Evolutionary conservation across 2,113 vertebrate species (phyloP).

Genomic region (Panurus biarmicus): DNA sequence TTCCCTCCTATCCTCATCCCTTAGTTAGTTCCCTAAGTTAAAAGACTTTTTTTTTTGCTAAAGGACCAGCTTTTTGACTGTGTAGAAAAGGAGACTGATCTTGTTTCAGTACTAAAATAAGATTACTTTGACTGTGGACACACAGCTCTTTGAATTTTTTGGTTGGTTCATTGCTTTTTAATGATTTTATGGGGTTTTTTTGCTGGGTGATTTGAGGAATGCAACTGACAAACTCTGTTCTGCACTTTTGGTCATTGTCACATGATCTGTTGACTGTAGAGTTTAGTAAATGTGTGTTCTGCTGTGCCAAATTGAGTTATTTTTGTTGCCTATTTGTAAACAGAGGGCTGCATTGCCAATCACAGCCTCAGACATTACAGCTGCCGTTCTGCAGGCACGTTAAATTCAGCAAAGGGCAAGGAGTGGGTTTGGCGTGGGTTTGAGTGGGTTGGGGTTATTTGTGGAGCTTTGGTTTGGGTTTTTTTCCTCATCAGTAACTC

Average conservation of each 20-base stretch:
- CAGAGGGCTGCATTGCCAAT: not conserved
- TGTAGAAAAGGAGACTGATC: not conserved
- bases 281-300: not conserved
- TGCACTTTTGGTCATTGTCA: not conserved
- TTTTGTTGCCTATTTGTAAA: not conserved
- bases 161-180: accelerated
- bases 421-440: not conserved
- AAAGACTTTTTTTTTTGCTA: not conserved
- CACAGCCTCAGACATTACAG: not conserved
- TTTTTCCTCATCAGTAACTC: not conserved
- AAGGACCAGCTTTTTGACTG: not conserved
- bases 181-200: not conserved
- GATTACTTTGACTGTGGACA: not conserved
- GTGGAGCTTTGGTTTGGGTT: not conserved
- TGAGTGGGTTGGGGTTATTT: not conserved
- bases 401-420: not conserved
- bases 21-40: too few relatives aligned
- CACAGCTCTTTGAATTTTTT: not conserved
- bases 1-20: not conserved
- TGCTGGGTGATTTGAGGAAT: not conserved
- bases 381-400: not conserved
- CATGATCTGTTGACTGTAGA: not conserved
- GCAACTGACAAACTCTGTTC: not conserved
- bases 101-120: not conserved
- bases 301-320: not conserved